Percentiles rank a stretch among this genome's conserved stretches.
These are phyloP conservation scores for Tanytarsus gracilentus DNA, from an alignment of 2,888 invertebrate genomes.

Conservation along the genomic window DNA sequence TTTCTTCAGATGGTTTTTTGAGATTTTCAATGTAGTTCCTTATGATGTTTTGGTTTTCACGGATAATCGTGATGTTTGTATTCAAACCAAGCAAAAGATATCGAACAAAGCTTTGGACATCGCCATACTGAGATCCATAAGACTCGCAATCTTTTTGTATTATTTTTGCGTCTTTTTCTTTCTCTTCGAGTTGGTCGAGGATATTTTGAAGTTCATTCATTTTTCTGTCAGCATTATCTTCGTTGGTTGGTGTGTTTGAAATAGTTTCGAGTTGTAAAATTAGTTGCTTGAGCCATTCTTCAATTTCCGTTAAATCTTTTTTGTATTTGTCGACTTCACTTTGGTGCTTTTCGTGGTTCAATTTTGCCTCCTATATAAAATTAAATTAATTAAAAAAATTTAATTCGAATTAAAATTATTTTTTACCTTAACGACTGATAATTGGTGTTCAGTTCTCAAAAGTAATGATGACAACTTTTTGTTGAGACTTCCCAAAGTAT, in stretches of 20 bases:
- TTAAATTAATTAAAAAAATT: constrained; percentile 7
- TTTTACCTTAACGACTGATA: constrained; percentile 17
- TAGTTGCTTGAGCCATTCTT: constrained; percentile 47
- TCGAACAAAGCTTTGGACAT: constrained; percentile 44
- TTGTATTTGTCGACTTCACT: constrained; percentile 49
- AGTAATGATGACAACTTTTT: constrained; percentile 19
- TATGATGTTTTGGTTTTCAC: constrained; percentile 20
- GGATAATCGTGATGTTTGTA: constrained; percentile 16
- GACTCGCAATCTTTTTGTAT: constrained; percentile 45
- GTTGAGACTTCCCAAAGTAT: constrained; percentile 5
- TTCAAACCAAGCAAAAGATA: constrained; percentile 38
- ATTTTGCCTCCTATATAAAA: constrained; percentile 46
- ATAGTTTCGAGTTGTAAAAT: constrained; percentile 37
- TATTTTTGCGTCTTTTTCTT: constrained; percentile 45
- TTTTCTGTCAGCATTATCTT: constrained; percentile 42
- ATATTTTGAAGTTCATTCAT: constrained; percentile 46
- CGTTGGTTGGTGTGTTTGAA: constrained; percentile 42
- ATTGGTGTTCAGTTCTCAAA: constrained; percentile 25
- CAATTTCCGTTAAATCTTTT: constrained; percentile 46
- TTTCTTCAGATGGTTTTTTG: background rate
- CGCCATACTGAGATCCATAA: constrained; percentile 43
- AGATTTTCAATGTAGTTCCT: background rate
- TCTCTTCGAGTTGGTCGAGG: constrained; percentile 46
- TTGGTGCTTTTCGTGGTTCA: constrained; percentile 46
- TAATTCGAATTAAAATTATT: background rate